Base-by-base conservation (phyloP, 2,113 vertebrate species). In the Scortum barcoo region DNA sequence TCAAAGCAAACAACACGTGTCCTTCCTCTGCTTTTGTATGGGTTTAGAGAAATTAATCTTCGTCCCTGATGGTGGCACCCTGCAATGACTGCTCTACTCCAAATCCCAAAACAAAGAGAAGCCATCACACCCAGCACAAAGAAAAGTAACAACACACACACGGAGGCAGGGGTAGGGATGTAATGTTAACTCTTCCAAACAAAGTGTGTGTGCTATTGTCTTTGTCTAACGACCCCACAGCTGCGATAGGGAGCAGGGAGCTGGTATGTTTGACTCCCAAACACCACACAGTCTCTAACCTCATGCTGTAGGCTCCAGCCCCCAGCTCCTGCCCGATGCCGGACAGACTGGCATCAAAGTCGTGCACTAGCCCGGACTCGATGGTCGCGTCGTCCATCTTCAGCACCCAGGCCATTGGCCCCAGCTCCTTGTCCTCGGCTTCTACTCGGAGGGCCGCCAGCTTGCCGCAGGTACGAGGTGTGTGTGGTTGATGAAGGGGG, bases 251-350 rank as follows among this genome's bases (percentile, higher is more conserved):
- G 68, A 56, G 67, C 66, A 48, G 77, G 30, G 66, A 38, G 70
- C 38, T 3, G 67, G 54, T 46, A 46, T 77, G 85, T 67, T 67
- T 42, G 77, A 33, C 60, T 30, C 60, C 30, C n/a, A n/a, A n/a
- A n/a, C n/a, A n/a, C n/a, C n/a, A n/a, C n/a, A n/a, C n/a, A n/a
- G 38, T 79, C 63, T 91, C 92, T 93, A 89, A 98, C 97, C 97
- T 98, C 97, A 98, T 98, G 93, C 97, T 98, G 93, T 98, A 98
- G 87, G 97, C 97, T 88, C 96, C 97, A 74, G 97, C 97, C 80
- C 97, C 97, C 91, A 98, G 95, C 95, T 98, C 97, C 93, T 98
- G 97, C 66, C 97, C 97, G 91, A 98, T 97, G 83, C 97, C 97
- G 65, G 97, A 97, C 63, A 98, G 95, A 72, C 97, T 98, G 92